Evolutionary conservation across 2,797 vertebrate genomes (phyloP), one percentile per base, ranked within the genome.

Genomic region (Valencia hispanica): DNA sequence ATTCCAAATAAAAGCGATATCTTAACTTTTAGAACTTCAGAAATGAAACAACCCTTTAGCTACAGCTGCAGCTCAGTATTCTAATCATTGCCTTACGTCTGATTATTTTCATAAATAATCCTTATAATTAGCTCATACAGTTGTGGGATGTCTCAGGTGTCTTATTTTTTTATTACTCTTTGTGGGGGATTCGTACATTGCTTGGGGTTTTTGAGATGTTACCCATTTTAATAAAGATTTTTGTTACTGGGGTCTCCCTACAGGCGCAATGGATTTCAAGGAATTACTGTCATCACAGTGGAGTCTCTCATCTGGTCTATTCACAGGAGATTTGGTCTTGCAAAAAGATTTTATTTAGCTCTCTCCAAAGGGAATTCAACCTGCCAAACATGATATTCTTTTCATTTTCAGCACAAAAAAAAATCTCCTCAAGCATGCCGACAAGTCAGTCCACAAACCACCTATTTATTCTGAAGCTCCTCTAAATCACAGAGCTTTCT

Each of bases 401-500:
- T 84, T 75, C 61, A 73, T 86, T 86, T 76, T 17, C 34, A 74
- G 25, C 43, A 74, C 48, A 65, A 55, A 48, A 63, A 43, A 83
- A 84, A 55, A 55, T 63, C 39, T 74, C 36, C 65, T 74, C 45
- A 5, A 74, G 41, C 70, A 65, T 74, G 70, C 73, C 61, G 79
- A 83, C 86, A 76, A 82, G 72, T 84, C 78, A 68, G 69, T 78
- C 59, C 74, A 79, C 77, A 81, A 78, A 86, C 61, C 73, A 57
- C 45, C 72, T 81, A 79, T 89, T 90, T 89, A 83, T 90, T 81
- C 82, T 81, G 80, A 50, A 68, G 50, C 70, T 81, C 75, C 74
- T 85, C 78, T 82, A 74, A 84, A 81, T 88, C 75, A 51, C 82
- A 80, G 75, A 69, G 55, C 79, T 82, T 83, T 88, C 85, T 87